Evolutionary conservation across 1,140 invertebrate genomes (phyloP).

Genomic region (Drosophila bipectinata): DNA sequence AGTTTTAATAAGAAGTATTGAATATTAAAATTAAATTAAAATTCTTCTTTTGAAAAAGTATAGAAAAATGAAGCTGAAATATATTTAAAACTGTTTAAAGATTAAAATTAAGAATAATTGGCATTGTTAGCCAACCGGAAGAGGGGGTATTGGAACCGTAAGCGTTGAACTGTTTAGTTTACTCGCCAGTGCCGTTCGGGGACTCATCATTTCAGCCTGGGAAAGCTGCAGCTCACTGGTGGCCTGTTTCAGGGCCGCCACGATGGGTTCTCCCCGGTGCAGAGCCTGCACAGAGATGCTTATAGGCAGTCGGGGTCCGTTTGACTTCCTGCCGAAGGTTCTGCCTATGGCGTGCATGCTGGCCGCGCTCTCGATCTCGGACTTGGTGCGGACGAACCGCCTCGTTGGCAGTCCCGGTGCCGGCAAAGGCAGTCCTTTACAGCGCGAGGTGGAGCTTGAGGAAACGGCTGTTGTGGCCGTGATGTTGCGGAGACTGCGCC

Average conservation of each 20-base stretch:
- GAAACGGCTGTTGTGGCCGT: constrained; percentile 31
- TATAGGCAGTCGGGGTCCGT: constrained; percentile 52
- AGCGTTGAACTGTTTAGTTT: constrained; percentile 45
- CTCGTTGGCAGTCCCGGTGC: constrained; percentile 29
- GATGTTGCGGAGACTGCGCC: constrained; percentile 68
- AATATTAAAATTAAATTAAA: no score
- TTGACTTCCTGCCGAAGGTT: constrained; percentile 63
- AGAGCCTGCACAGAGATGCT: constrained; percentile 68
- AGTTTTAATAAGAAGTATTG: no score
- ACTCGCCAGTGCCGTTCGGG: constrained; percentile 39
- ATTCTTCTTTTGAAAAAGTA: no score
- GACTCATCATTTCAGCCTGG: constrained; percentile 55
- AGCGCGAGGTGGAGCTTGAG: constrained; percentile 2
- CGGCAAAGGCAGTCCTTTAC: constrained; percentile 13
- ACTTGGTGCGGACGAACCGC: constrained; percentile 62
- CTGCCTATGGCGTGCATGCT: constrained; percentile 64
- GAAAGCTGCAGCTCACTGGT: constrained; percentile 61
- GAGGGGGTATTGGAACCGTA: constrained; percentile 47
- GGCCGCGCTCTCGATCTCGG: constrained; percentile 63
- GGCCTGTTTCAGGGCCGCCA: constrained; percentile 64
- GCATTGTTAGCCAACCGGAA: constrained; percentile 34
- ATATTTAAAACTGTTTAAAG: not conserved
- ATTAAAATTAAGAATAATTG: not conserved
- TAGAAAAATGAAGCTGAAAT: no score
- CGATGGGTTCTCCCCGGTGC: constrained; percentile 65